A percentile compares a stretch with the other conserved stretches of the same genome.
phyloP scores from a whole-genome alignment of 1,140 invertebrate genomes.

The Cepaea nemoralis region DNA sequence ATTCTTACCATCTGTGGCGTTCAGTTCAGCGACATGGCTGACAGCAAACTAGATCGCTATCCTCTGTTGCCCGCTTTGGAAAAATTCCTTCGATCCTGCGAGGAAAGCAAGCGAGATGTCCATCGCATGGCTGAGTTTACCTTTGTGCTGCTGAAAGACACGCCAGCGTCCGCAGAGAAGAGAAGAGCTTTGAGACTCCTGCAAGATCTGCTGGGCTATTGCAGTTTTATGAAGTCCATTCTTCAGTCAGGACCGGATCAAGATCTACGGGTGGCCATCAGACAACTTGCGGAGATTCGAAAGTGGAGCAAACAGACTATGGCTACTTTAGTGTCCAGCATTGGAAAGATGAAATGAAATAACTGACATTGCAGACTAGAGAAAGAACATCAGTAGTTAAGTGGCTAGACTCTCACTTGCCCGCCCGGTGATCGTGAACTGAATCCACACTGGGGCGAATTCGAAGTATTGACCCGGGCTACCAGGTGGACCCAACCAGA shows the following conservation, averaged over 20 bases:
- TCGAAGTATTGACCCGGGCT: no score
- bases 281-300: slow-evolving; percentile 9
- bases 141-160: slow-evolving; percentile 17
- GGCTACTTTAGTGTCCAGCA: not conserved
- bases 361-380: no score
- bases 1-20: not conserved
- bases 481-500: no score
- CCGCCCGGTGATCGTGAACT: no score
- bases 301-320: slow-evolving; percentile 1
- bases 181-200: not conserved
- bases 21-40: not conserved
- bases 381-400: no score
- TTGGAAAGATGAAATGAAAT: not conserved
- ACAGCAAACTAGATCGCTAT: not conserved
- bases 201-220: slow-evolving; percentile 11
- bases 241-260: not conserved
- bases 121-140: no score
- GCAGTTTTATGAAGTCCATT: slow-evolving; percentile 12
- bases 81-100: not conserved
- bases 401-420: not conserved
- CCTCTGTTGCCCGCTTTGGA: not conserved
- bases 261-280: not conserved
- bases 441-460: no score
- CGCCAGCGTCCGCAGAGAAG: slow-evolving; percentile 8
- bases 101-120: not conserved